A percentile compares a stretch with the other conserved stretches of the same genome.
These are phyloP conservation scores for Antedon mediterranea DNA, from an alignment of 53 echinoderm and acorn worm species.

Conservation along the genomic window DNA sequence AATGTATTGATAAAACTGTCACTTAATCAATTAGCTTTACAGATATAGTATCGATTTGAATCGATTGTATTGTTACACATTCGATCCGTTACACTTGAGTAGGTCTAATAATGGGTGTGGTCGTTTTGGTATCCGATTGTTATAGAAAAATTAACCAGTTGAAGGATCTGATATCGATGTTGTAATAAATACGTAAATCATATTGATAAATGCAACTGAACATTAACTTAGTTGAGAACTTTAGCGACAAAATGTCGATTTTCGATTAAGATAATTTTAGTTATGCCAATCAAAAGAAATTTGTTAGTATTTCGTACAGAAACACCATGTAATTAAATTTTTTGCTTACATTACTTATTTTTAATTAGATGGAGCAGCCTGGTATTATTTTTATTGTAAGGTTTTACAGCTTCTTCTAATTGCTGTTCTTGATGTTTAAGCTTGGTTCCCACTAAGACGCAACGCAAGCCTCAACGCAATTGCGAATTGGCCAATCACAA, in stretches of 20 bases:
- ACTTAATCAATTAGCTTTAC: not conserved
- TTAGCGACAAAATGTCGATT: not conserved
- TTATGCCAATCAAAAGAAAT: not conserved
- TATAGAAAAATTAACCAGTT: not conserved
- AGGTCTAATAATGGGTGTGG: not conserved
- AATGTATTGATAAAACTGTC: not conserved
- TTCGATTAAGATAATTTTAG: not conserved
- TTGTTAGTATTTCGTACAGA: too few species aligned
- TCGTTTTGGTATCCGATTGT: not conserved
- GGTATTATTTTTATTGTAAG: too few species aligned
- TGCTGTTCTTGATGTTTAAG: too few species aligned
- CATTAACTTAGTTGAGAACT: not conserved
- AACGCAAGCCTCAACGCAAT: too few species aligned
- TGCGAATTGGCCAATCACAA: too few species aligned
- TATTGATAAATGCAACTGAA: not conserved
- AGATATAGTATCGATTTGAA: not conserved
- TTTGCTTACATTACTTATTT: too few species aligned
- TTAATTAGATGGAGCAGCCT: too few species aligned
- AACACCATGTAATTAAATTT: too few species aligned
- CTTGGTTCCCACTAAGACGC: too few species aligned
- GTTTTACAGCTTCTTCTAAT: too few species aligned
- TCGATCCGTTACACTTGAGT: not conserved
- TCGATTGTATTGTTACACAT: not conserved
- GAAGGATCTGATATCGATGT: not conserved
- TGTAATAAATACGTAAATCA: not conserved